Conservation (phyloP, 2,888 invertebrate genomes). For the Stramonita haemastoma region DNA sequence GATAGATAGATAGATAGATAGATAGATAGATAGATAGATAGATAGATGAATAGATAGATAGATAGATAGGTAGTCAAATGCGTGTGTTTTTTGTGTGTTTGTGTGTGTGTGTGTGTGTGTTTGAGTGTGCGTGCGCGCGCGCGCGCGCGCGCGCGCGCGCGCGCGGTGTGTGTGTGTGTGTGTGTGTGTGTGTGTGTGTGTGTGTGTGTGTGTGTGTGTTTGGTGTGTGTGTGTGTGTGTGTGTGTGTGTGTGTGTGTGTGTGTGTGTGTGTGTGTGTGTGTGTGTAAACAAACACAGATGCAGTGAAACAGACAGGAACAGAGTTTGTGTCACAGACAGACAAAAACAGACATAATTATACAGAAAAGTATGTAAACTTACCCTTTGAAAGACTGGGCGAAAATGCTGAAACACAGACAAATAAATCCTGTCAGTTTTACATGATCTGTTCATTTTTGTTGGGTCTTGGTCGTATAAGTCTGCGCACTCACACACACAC, state of each 20-base stretch:
- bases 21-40: neutral
- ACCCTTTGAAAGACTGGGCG: neutral
- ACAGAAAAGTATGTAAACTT: neutral
- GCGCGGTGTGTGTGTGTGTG: no score
- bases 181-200: neutral
- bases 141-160: neutral
- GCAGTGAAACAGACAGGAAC: neutral
- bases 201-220: neutral
- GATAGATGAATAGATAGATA: no score
- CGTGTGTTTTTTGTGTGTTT: neutral
- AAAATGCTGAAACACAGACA: neutral
- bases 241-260: no score
- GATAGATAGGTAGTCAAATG: neutral
- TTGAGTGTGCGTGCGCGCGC: neutral
- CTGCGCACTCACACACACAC: constrained; percentile 9
- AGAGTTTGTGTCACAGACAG: no score
- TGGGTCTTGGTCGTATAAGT: neutral
- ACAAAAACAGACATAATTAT: no score
- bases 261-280: no score
- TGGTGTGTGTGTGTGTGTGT: no score
- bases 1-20: neutral
- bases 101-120: neutral
- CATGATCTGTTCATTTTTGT: neutral
- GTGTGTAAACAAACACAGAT: neutral
- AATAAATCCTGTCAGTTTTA: no score